phyloP scores from a whole-genome alignment of 2,888 invertebrate species.

The Liopterus haemorrhoidalis region DNA sequence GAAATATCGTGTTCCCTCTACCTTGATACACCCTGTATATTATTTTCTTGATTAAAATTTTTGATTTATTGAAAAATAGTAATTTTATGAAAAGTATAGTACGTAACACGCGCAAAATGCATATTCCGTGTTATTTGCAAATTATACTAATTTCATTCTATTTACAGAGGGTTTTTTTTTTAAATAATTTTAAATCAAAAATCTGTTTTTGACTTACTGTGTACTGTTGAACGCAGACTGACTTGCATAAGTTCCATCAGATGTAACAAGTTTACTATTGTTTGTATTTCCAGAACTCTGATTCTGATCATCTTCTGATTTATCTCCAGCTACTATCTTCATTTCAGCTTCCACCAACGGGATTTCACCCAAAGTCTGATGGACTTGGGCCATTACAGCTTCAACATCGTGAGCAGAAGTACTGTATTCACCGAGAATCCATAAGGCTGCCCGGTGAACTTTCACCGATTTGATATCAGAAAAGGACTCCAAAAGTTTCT shows the following conservation, averaged over 20 bases:
- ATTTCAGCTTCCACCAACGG: conserved; percentile 60
- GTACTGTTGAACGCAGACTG: conserved; percentile 92
- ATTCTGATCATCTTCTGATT: conserved; percentile 49
- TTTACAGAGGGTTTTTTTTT: neutral
- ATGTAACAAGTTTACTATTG: conserved; percentile 76
- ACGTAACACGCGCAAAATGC: neutral
- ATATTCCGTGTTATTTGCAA: neutral
- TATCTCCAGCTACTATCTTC: conserved; percentile 67
- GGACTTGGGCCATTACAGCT: conserved; percentile 71
- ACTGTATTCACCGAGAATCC: conserved; percentile 97
- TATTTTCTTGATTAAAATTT: too few species aligned
- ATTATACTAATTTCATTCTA: neutral
- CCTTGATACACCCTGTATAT: too few species aligned
- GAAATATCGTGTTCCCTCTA: too few species aligned
- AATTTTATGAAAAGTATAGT: too few species aligned
- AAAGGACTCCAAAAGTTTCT: conserved; percentile 74
- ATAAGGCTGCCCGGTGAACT: conserved; percentile 88
- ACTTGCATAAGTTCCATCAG: conserved; percentile 98
- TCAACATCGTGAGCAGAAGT: conserved; percentile 69
- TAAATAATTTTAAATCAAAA: conserved; percentile 1
- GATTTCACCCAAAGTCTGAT: conserved; percentile 66
- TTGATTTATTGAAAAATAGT: too few species aligned
- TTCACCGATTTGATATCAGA: conserved; percentile 83
- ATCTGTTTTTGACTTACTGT: conserved; percentile 54
- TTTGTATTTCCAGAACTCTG: conserved; percentile 37